phyloP scores from a whole-genome alignment of 1,140 invertebrate genomes.

The Lasioglossum albipes region DNA sequence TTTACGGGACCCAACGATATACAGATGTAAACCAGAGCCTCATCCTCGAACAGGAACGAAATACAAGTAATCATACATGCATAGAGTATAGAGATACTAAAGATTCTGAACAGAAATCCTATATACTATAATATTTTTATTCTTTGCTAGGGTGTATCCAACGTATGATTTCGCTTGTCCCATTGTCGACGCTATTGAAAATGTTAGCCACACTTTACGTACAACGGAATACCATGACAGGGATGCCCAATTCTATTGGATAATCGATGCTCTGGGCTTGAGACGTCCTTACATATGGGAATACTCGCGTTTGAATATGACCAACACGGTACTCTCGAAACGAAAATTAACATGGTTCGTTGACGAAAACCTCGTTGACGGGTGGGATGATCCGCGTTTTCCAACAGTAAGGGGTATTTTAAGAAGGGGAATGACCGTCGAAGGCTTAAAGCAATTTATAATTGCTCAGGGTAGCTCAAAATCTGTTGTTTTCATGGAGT shows the following conservation, averaged over 20 bases:
- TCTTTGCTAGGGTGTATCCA: conserved; percentile 92
- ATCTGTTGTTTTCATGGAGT: conserved; percentile 99
- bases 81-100: background rate
- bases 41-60: conserved; percentile 96
- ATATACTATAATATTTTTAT: conserved; percentile 58
- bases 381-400: conserved; percentile 99
- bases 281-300: conserved; percentile 97
- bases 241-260: conserved; percentile 99
- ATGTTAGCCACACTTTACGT: conserved; percentile 97
- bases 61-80: conserved; percentile 89
- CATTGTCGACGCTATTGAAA: conserved; percentile 98
- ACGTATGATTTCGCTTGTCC: conserved; percentile 99
- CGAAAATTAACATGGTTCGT: conserved; percentile 99
- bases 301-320: conserved; percentile 96
- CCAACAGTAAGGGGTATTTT: conserved; percentile 98
- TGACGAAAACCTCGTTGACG: conserved; percentile 94
- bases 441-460: conserved; percentile 98
- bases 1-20: conserved; percentile 99
- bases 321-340: conserved; percentile 98
- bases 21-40: conserved; percentile 97
- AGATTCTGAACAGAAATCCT: background rate
- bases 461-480: conserved; percentile 99
- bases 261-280: conserved; percentile 91
- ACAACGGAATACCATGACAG: conserved; percentile 99
- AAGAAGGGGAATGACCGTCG: conserved; percentile 97